Base-by-base conservation (phyloP, 2,888 invertebrate species). In the Cheilosia scutellata region DNA sequence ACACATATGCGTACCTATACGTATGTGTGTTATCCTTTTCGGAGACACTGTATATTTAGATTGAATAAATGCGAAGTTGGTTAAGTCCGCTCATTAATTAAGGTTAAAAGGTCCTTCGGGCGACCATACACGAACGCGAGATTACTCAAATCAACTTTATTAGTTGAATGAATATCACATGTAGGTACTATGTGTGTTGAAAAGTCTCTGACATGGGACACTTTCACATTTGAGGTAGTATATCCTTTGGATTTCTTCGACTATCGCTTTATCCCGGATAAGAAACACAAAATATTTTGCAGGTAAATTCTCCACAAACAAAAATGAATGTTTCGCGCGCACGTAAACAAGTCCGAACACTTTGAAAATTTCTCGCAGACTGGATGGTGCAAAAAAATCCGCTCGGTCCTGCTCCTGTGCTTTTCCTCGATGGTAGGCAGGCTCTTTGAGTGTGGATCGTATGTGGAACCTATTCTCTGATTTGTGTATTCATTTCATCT, bases 331-430 rank as follows among this genome's bases (percentile, higher is more conserved):
- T 47, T 20, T 51, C 47, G 44, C 60, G 75, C 80, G 68, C 86
- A 63, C 80, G 71, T 47, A 25, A 13, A 27, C 47, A 25, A 25
- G 62, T 68, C 80, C 76, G 75, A 76, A 77, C 82, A 82, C 42
- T 72, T 76, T 76, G 76, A 76, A 86, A 86, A 68, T 66, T 66
- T 72, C 80, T 82, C 82, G 82, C 82, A 82, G 86, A 86, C 86
- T 86, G 80, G 86, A 82, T 86, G 70, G 63, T 80, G 86, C 86
- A 57, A 49, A 72, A 44, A 63, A 42, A 16, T 77, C 60, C 47
- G 66, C 55, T 80, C 53, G 60, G 20, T 71, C 1, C 9, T 37
- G 13, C 42, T 72, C 58, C 58, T 76, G 82, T 72, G 86, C 76
- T 86, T 76, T 86, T 66, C 37, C 29, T 51, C 27, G 58, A 16